These are phyloP conservation scores for Setophaga coronata DNA, from an alignment of 2,113 vertebrate species.

Conservation along the genomic window DNA sequence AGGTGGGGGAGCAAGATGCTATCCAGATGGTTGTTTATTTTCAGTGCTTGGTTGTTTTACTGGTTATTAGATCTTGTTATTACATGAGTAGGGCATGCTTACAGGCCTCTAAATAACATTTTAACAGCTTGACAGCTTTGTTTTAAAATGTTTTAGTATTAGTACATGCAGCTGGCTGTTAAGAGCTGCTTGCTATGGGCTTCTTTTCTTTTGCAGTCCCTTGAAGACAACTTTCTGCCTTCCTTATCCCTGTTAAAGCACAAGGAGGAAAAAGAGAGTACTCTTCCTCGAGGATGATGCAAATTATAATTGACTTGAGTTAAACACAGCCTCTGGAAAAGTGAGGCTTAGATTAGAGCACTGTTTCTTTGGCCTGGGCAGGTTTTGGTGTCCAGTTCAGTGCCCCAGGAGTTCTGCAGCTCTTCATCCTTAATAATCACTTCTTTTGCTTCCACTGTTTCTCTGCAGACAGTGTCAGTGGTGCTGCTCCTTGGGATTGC, in stretches of 20 bases:
- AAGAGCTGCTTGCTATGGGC: neutral
- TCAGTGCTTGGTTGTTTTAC: neutral
- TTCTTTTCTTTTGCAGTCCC: neutral
- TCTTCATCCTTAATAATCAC: neutral
- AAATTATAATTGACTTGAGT: neutral
- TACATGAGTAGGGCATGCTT: neutral
- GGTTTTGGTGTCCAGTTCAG: neutral
- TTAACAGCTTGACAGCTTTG: neutral
- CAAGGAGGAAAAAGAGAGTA: neutral
- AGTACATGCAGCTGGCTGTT: neutral
- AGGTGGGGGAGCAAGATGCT: neutral
- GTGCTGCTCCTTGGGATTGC: neutral
- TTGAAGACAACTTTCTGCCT: neutral
- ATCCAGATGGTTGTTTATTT: conserved; percentile 16
- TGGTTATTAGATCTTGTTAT: neutral
- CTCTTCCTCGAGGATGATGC: neutral
- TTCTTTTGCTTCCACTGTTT: neutral
- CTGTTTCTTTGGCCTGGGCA: neutral
- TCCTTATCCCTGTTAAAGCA: neutral
- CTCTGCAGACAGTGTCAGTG: neutral
- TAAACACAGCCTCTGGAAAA: neutral
- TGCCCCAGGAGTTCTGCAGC: neutral
- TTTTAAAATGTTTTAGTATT: neutral
- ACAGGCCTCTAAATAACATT: conserved; percentile 2
- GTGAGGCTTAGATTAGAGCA: neutral